A percentile compares a stretch with the other conserved stretches of the same genome.
phyloP scores from a whole-genome alignment of 2,113 vertebrate genomes.

The Oceanites oceanicus region DNA sequence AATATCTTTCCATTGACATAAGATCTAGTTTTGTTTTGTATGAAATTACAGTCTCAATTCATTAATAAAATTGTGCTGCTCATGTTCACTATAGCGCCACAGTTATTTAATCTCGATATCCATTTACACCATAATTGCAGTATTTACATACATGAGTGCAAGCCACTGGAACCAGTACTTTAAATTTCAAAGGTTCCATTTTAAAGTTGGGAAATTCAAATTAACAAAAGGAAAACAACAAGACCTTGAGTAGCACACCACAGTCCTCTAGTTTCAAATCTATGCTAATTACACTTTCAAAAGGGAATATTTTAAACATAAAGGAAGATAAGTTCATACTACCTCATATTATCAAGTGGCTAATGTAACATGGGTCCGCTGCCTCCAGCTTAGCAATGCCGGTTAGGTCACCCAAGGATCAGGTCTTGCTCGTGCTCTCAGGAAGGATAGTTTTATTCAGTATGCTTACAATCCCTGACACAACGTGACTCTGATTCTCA shows the following conservation, averaged over 20 bases:
- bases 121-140: background rate
- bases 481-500: background rate
- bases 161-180: background rate
- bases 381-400: background rate
- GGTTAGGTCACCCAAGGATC: background rate
- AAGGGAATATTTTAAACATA: background rate
- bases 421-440: background rate
- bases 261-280: background rate
- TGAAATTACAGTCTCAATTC: background rate
- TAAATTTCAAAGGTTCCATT: constrained; percentile 5
- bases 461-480: background rate
- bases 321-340: background rate
- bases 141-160: background rate
- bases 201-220: constrained; percentile 36
- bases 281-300: background rate
- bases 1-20: background rate
- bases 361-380: background rate
- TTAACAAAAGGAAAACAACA: background rate
- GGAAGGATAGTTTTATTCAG: background rate
- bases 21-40: background rate
- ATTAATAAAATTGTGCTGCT: background rate
- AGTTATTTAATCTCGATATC: background rate
- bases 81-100: background rate
- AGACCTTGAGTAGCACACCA: background rate
- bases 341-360: background rate